These are phyloP conservation scores for Aspidapion aeneum DNA, from an alignment of 2,888 invertebrate genomes.

Conservation along the genomic window DNA sequence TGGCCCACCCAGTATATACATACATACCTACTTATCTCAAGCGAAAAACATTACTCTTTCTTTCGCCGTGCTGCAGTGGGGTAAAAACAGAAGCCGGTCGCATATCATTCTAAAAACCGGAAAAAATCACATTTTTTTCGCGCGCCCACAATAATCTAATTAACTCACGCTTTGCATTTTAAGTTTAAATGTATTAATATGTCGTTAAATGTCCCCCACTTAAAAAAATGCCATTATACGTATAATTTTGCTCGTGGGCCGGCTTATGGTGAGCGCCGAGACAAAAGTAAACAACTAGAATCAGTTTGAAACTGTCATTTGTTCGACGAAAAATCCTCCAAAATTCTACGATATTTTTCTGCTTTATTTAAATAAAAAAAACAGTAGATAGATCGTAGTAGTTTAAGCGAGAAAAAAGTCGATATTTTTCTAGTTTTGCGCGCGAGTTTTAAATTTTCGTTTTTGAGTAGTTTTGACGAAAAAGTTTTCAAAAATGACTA, in stretches of 20 bases:
- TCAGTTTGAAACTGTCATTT: not conserved
- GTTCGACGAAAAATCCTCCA: not conserved
- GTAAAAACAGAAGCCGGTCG: too few species aligned
- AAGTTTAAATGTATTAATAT: too few species aligned
- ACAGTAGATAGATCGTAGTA: not conserved
- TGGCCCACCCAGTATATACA: too few species aligned
- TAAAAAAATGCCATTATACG: not conserved
- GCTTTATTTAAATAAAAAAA: not conserved
- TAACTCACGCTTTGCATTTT: not conserved
- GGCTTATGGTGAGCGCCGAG: not conserved
- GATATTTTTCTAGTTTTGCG: not conserved
- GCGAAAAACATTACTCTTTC: too few species aligned
- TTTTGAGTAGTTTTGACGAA: not conserved
- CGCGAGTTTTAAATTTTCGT: not conserved
- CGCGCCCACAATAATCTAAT: not conserved
- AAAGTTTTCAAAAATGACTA: conserved; percentile 24
- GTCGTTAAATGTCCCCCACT: not conserved
- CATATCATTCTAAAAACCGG: not conserved
- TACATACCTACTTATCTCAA: too few species aligned
- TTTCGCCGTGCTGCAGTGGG: too few species aligned
- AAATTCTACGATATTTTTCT: not conserved
- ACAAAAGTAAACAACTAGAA: not conserved
- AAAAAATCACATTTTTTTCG: not conserved
- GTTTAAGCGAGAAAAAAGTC: not conserved
- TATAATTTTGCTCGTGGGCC: not conserved